Evolutionary conservation across 2,888 invertebrate genomes (phyloP).

Genomic region (Sympetrum striolatum): DNA sequence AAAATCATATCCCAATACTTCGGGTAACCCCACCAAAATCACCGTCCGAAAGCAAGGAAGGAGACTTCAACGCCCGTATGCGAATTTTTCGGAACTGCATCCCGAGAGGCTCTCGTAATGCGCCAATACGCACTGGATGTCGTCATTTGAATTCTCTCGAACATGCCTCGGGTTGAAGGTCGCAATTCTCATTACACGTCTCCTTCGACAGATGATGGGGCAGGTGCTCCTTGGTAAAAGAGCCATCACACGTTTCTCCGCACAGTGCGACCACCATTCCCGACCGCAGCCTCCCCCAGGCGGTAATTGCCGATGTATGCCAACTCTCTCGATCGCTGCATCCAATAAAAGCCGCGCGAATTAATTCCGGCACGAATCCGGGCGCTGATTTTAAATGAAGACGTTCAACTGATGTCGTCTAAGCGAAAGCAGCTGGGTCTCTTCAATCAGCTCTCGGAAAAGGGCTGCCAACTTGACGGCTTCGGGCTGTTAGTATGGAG

Average conservation of each 20-base stretch:
- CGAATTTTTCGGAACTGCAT: too few species aligned
- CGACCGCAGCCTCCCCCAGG: background rate
- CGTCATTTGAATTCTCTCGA: too few species aligned
- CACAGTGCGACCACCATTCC: background rate
- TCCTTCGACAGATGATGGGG: background rate
- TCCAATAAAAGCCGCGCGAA: background rate
- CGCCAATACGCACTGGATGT: too few species aligned
- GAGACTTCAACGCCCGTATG: too few species aligned
- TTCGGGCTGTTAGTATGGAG: background rate
- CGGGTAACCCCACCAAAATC: too few species aligned
- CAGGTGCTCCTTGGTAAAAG: background rate
- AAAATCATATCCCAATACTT: too few species aligned
- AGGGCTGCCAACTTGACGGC: background rate
- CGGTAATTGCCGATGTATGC: background rate
- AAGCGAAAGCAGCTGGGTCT: background rate
- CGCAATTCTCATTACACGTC: background rate
- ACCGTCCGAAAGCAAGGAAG: too few species aligned
- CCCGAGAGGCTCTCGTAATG: too few species aligned
- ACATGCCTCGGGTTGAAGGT: too few species aligned
- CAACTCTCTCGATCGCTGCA: background rate
- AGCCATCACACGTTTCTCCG: background rate
- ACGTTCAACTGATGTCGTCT: background rate
- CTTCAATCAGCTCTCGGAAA: background rate
- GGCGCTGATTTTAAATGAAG: background rate
- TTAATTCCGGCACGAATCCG: background rate